A percentile compares a stretch with the other conserved stretches of the same genome.
Conservation (phyloP, 2,888 invertebrate species). For the Deilephila porcellus region DNA sequence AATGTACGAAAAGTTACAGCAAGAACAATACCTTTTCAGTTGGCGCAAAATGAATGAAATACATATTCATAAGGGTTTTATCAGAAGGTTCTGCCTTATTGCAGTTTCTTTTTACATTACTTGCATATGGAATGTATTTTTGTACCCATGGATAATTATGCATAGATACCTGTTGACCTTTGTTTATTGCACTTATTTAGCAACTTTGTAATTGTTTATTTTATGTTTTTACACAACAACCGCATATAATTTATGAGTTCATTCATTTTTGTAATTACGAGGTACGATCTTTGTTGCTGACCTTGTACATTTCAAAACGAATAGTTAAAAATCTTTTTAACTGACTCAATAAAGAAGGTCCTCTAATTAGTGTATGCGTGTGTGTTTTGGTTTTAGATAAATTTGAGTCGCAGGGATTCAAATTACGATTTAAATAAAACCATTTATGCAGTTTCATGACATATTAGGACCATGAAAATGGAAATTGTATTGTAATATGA, state of each 20-base stretch:
- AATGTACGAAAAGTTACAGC: background rate
- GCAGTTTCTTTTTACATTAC: background rate
- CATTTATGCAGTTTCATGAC: too few relatives aligned
- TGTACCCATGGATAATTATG: background rate
- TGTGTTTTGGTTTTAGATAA: too few relatives aligned
- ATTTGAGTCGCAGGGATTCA: too few relatives aligned
- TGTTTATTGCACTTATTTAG: conserved; percentile 1
- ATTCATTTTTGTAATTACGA: background rate
- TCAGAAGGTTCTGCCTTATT: background rate
- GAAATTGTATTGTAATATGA: background rate
- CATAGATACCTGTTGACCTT: background rate
- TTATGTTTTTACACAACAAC: conserved; percentile 7
- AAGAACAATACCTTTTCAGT: background rate
- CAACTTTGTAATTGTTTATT: background rate
- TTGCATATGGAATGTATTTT: background rate
- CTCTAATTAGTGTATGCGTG: too few relatives aligned
- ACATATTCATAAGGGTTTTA: background rate
- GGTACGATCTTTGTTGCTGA: background rate
- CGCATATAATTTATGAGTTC: conserved; percentile 1
- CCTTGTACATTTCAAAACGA: background rate
- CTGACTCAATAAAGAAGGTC: too few relatives aligned
- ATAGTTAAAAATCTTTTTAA: background rate
- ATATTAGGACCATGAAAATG: too few relatives aligned
- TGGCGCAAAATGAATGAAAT: background rate
- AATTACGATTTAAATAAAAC: too few relatives aligned